Base-by-base conservation (phyloP, 2,797 vertebrate genomes). In the Cirrhinus molitorella region DNA sequence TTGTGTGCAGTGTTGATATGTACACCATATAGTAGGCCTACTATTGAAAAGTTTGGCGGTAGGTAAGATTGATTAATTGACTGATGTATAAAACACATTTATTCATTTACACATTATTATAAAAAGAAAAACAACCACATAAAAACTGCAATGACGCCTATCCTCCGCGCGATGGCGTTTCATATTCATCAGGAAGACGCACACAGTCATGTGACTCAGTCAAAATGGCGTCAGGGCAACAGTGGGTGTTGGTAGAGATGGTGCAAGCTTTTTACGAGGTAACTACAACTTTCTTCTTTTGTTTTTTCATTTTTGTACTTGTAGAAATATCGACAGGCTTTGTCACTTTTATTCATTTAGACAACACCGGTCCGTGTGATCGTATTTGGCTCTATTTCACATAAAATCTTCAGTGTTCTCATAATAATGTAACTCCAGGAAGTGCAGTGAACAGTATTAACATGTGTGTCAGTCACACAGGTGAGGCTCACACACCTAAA, bases 191-290 rank as follows among this genome's bases (percentile, higher is more conserved):
- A 75, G 21, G 47, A 19, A 71, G 49, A 55, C 80, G 59, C 55
- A 0, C 23, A 8, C 5, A 25, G 47, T 83, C 89, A 89, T 61
- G 87, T 89, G 91, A 86, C 45, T 47, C 85, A 79, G 77, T 43
- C 88, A 94, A 92, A 79, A 97, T 97, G 96, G 96, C 96, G 94
- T 91, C 92, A 0, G 94, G 96, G 2, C 96, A 99, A 92, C 97
- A 98, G 83, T 99, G 98, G 98, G 97, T 99, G 80, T 91, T 99
- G 90, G 98, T 99, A 88, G 97, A 98, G 91, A 98, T 98, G 98
- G 97, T 98, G 0, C 98, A 99, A 91, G 98, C 97, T 0, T 96
- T 98, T 73, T 99, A 97, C 53, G 97, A 99, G 96, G 98, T 97
- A 91, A 87, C 90, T 59, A 19, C 37, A 7, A 12, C 10, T 75